Percentiles rank a stretch among this genome's conserved stretches.
Conservation (phyloP, 2,888 invertebrate species). For the Plebejus argus region DNA sequence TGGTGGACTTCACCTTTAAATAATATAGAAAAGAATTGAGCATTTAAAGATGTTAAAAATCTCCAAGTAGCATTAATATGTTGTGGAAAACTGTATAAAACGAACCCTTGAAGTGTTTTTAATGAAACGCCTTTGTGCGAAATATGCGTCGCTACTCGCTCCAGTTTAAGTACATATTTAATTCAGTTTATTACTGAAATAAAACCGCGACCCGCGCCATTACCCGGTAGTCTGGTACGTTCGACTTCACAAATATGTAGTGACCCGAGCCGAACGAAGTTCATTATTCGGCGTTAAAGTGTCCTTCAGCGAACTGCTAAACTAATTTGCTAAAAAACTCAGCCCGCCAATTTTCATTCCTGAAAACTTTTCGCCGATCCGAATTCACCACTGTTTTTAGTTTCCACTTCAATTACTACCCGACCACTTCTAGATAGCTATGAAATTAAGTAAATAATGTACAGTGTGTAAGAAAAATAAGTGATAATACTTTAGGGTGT, state of each 20-base stretch:
- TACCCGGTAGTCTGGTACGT: neutral
- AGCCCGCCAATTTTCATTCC: conserved; percentile 11
- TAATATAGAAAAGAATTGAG: neutral
- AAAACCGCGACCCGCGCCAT: neutral
- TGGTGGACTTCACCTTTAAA: no score
- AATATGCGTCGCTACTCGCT: conserved; percentile 10
- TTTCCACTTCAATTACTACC: neutral
- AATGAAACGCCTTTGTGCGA: neutral
- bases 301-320: conserved; percentile 26
- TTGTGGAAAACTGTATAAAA: neutral
- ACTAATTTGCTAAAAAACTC: conserved; percentile 26
- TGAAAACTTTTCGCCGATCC: conserved; percentile 16
- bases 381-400: neutral
- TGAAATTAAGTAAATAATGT: neutral
- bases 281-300: conserved; percentile 20
- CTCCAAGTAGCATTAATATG: neutral
- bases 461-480: no score
- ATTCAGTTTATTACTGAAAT: conserved; percentile 19
- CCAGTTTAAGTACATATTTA: neutral
- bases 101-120: neutral
- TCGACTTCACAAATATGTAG: neutral
- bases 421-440: neutral
- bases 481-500: no score
- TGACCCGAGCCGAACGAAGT: conserved; percentile 11
- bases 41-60: neutral